Base-by-base conservation (phyloP, 2,888 invertebrate genomes). In the Nymphalis urticae region DNA sequence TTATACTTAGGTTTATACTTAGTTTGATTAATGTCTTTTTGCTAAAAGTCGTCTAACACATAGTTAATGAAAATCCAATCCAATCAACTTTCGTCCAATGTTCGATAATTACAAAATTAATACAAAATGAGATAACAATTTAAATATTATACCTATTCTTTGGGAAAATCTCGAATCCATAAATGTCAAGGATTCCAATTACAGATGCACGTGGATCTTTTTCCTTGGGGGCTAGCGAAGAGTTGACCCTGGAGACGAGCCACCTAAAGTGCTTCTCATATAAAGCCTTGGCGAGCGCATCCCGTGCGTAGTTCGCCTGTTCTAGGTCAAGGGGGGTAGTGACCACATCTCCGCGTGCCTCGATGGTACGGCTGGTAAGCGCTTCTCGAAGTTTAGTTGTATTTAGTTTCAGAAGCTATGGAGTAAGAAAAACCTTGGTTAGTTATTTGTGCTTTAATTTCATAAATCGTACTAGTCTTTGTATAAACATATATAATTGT, bases 151-250 rank as follows among this genome's bases (percentile, higher is more conserved):
- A 96, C 96, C 96, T 96, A 83, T 98, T 98, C 76, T 95, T 96
- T 64, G 96, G 95, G 92, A 98, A 98, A 75, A 98, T 97, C 88
- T 98, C 98, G 84, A 98, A 98, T 62, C 98, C 98, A 80, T 98
- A 98, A 78, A 98, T 98, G 85, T 98, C 98, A 75, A 98, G 89
- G 76, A 98, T 97, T 2, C 98, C 98, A 89, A 98, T 97, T 0
- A 97, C 96, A 2, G 94, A 94, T 27, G 95, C 95, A 71, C 93
- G 93, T 0, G 90, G 88, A 7, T 92, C 93, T 58, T 90, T 89
- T 21, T 93, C 88, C 53, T 89, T 93, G 0, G 95, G 94, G 66
- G 95, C 94, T 32, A 97, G 88, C 0, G 97, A 96, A 42, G 94
- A 87, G 87, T 98, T 98, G 63, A 98, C 93, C 74, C 96, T 94